phyloP scores from a whole-genome alignment of 2,888 invertebrate genomes.

The Pseudococcus jackbeardsleyi region DNA sequence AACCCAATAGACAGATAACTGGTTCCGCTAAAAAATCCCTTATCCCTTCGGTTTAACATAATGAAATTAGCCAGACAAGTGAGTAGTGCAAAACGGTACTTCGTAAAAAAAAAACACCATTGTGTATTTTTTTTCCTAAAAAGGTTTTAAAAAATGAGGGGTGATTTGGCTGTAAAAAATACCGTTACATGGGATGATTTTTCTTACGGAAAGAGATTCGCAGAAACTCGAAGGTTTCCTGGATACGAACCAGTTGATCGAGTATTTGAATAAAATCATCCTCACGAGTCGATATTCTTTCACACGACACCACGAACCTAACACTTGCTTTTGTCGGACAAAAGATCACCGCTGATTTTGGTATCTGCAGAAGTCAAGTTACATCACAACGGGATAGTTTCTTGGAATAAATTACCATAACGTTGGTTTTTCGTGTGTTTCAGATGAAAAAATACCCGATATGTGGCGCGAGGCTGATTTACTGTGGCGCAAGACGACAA shows the following conservation, averaged over 20 bases:
- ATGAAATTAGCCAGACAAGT: conserved; percentile 28
- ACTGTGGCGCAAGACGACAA: conserved; percentile 49
- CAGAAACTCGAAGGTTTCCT: background rate
- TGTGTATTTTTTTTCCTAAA: background rate
- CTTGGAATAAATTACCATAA: background rate
- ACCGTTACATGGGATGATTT: background rate
- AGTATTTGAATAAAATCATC: background rate
- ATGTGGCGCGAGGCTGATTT: conserved; percentile 52
- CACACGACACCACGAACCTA: background rate
- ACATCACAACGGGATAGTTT: background rate
- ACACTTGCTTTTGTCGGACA: background rate
- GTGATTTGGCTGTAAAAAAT: background rate
- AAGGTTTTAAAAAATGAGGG: background rate
- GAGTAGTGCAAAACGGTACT: conserved; percentile 7
- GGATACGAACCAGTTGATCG: background rate
- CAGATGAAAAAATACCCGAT: conserved; percentile 57
- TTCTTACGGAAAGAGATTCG: background rate
- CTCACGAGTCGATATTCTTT: background rate
- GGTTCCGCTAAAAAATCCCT: background rate
- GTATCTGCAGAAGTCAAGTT: background rate
- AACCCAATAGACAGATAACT: background rate
- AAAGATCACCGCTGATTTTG: background rate
- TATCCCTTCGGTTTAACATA: conserved; percentile 16
- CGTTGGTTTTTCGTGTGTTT: background rate
- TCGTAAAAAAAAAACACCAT: background rate